Base-by-base conservation (phyloP, 2,113 vertebrate species). In the Gorsachius goisagi region DNA sequence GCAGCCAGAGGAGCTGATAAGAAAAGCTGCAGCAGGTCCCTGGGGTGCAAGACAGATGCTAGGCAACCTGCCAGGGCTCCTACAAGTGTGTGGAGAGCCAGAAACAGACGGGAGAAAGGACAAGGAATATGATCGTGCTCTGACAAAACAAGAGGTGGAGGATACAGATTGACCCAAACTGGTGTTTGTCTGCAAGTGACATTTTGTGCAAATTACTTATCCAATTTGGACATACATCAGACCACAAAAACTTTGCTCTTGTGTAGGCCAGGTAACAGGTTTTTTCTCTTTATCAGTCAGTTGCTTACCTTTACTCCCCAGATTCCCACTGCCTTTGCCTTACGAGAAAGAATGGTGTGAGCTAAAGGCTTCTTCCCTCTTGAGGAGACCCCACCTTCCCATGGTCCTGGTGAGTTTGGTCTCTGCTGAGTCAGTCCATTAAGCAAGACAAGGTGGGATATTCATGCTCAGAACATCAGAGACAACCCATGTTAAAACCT, bases 301-400 rank as follows among this genome's bases (percentile, higher is more conserved):
- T 32, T 56, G 32, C 23, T 63, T 49, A 32, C 12, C 32, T 82
- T 82, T 21, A 44, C 6, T 58, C 2, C 44, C 62, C 47, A 21
- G 24, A 41, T 71, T 79, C 55, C 32, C 24, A 32, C 22, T 41
- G 30, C 19, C 20, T 75, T 85, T 2, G 0, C 45, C 19, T 30
- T 21, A 12, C 12, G 18, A 69, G 59, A 33, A 55, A 76, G 10
- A 18, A 30, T 66, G 55, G 27, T 21, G 33, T 76, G 52, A 83
- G 32, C 28, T 45, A 17, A 92, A 71, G 30, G 21, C 9, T 90
- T 44, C 47, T 53, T 52, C 17, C n/a, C 24, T 21, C 49, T 53
- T 0, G 1, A 20, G 0, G 1, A 45, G 22, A 68, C 17, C 37
- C 33, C 12, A 27, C 16, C 6, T 33, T 72, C 33, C 55, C 24